A percentile compares a stretch with the other conserved stretches of the same genome.
Evolutionary conservation across 2,113 vertebrate species (phyloP).

Genomic region (Gopherus flavomarginatus): DNA sequence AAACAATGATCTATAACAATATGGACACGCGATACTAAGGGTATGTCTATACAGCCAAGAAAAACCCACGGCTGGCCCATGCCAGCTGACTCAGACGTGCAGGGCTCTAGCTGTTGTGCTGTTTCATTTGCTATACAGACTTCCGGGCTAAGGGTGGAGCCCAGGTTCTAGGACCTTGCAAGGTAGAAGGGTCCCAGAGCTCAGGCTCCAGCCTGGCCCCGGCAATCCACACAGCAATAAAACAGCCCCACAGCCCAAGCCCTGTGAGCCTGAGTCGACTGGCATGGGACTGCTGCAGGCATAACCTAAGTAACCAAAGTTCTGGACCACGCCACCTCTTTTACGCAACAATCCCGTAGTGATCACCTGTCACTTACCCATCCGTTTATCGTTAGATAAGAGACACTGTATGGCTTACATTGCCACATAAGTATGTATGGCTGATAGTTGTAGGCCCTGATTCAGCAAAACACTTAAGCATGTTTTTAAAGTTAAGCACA

Average conservation of each 20-base stretch:
- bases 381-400: not conserved
- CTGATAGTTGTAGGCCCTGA: not conserved
- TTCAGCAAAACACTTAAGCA: not conserved
- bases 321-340: not conserved
- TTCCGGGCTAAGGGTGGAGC: not conserved
- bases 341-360: not conserved
- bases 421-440: not conserved
- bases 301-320: not conserved
- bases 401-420: not conserved
- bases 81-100: no score
- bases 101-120: no score
- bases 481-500: not conserved
- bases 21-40: not conserved
- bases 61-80: no score
- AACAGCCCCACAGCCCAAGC: not conserved
- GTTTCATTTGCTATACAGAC: no score
- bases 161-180: not conserved
- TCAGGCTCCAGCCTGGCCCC: not conserved
- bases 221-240: not conserved
- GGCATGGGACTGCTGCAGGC: not conserved
- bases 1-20: accelerated
- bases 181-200: not conserved
- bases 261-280: not conserved
- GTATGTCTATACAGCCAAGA: no score
- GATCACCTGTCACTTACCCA: not conserved